A percentile compares a stretch with the other conserved stretches of the same genome.
phyloP scores from a whole-genome alignment of 2,888 invertebrate genomes.

The Dynastes hyllus region DNA sequence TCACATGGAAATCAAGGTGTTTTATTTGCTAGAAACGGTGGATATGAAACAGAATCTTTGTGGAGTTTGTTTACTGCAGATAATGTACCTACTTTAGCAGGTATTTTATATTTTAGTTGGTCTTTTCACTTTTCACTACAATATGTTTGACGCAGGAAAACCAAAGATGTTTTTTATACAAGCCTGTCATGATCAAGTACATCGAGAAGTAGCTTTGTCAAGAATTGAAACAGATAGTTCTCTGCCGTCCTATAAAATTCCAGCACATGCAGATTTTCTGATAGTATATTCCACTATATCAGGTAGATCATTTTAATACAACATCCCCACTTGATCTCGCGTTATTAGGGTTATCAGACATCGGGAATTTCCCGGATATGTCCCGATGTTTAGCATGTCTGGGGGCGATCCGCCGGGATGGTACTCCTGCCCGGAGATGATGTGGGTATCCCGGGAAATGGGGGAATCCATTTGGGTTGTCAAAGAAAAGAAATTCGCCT shows the following conservation, averaged over 20 bases:
- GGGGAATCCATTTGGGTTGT: too few relatives aligned
- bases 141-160: slow-evolving; percentile 64
- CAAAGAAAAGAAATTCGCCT: too few relatives aligned
- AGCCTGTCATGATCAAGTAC: slow-evolving; percentile 93
- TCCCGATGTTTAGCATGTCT: too few relatives aligned
- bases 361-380: too few relatives aligned
- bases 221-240: slow-evolving; percentile 86
- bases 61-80: slow-evolving; percentile 88
- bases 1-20: slow-evolving; percentile 93
- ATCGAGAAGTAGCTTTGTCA: slow-evolving; percentile 81
- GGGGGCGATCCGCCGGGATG: too few relatives aligned
- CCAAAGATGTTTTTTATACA: slow-evolving; percentile 81
- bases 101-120: slow-evolving; percentile 64
- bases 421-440: too few relatives aligned
- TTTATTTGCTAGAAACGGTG: slow-evolving; percentile 89
- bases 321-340: too few relatives aligned
- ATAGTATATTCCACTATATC: slow-evolving; percentile 96
- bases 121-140: not conserved
- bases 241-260: slow-evolving; percentile 85
- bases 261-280: slow-evolving; percentile 93
- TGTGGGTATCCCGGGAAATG: too few relatives aligned
- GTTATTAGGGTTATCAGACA: too few relatives aligned
- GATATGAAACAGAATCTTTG: slow-evolving; percentile 87
- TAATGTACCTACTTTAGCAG: slow-evolving; percentile 88
- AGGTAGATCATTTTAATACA: slow-evolving; percentile 72